These are phyloP conservation scores for Ips nitidus DNA, from an alignment of 1,140 invertebrate species.

Conservation along the genomic window DNA sequence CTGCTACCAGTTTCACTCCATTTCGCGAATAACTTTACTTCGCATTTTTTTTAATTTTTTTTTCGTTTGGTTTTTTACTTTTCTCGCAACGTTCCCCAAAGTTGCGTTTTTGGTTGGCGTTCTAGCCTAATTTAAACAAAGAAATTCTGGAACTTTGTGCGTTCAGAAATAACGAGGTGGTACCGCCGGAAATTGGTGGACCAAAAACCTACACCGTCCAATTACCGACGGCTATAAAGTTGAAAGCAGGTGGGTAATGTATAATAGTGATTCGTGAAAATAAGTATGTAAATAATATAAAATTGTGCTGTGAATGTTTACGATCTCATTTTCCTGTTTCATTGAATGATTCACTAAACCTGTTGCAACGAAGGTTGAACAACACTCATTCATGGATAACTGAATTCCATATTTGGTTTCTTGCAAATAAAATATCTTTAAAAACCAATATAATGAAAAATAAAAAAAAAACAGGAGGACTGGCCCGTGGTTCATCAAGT, in stretches of 20 bases:
- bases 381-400: no score
- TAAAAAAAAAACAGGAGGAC: no score
- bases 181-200: conserved; percentile 14
- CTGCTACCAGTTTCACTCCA: conserved; percentile 47
- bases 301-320: not conserved
- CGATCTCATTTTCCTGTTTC: not conserved
- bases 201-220: conserved; percentile 16
- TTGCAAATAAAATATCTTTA: no score
- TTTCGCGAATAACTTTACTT: conserved; percentile 44
- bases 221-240: conserved; percentile 6
- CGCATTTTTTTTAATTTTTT: not conserved
- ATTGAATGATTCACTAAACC: not conserved
- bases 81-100: not conserved
- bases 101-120: not conserved
- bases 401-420: no score
- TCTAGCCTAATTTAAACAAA: not conserved
- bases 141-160: not conserved
- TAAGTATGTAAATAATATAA: not conserved
- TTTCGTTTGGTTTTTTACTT: not conserved
- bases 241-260: not conserved
- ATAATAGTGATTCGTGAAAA: not conserved
- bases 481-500: no score
- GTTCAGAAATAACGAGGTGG: not conserved
- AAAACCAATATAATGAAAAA: no score
- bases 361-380: not conserved